These are phyloP conservation scores for Thamnophis elegans DNA, from an alignment of 2,797 vertebrate species.

Conservation along the genomic window DNA sequence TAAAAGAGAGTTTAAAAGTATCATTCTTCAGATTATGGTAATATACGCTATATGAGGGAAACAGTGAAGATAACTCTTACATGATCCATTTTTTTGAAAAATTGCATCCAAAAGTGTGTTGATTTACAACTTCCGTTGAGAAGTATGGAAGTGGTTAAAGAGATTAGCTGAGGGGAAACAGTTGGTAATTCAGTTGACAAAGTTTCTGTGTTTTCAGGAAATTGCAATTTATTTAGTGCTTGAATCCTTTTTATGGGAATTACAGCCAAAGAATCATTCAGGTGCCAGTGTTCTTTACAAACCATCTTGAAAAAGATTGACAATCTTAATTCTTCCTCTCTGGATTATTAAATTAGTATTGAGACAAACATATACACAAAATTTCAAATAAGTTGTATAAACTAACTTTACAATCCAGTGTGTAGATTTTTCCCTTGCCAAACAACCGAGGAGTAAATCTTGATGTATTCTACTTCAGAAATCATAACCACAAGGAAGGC, in stretches of 20 bases:
- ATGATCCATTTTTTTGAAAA: neutral
- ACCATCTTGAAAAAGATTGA: neutral
- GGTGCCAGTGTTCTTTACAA: slow-evolving; percentile 2
- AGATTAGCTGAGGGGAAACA: neutral
- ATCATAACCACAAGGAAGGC: slow-evolving; percentile 61
- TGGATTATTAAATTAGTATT: slow-evolving; percentile 3
- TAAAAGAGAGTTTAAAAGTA: neutral
- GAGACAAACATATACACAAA: slow-evolving; percentile 2
- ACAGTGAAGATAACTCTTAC: neutral
- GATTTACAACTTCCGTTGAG: neutral
- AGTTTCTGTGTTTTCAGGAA: slow-evolving; percentile 7
- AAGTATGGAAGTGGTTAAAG: neutral
- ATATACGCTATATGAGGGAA: neutral
- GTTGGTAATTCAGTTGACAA: slow-evolving; percentile 1
- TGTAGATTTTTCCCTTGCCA: slow-evolving; percentile 30
- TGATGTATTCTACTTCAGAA: slow-evolving; percentile 60
- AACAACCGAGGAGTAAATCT: slow-evolving; percentile 47
- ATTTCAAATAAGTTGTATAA: neutral
- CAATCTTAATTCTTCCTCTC: neutral
- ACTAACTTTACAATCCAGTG: slow-evolving; percentile 42
- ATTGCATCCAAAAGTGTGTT: neutral
- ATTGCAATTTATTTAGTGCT: slow-evolving; percentile 3
- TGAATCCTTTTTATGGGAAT: slow-evolving; percentile 2
- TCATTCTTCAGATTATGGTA: neutral
- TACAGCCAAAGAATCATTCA: slow-evolving; percentile 8